Evolutionary conservation across 2,888 invertebrate species (phyloP), one percentile per base, ranked within the genome.

Genomic region (Pseudeuparius sepicola): DNA sequence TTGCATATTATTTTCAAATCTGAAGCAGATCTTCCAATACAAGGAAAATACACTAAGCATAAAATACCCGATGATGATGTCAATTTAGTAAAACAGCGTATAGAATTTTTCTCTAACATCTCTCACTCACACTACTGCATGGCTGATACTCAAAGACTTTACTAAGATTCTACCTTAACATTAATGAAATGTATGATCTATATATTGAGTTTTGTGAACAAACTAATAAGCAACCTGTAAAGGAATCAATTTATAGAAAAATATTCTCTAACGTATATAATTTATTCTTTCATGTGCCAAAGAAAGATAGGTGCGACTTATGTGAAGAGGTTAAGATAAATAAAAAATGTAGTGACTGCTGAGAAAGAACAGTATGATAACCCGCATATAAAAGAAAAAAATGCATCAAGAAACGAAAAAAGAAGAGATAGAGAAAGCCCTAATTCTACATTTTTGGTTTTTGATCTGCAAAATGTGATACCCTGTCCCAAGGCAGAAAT

Each of bases 401-500:
- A 11, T 17, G 29, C 18, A n/a, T 13, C 14, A 9, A 24, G 32
- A 16, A 13, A 28, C 9, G 4, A 27, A 16, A 27, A 27, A 13
- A 13, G 14, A 4, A 18, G 14, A 20, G 17, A 18, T 20, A 18
- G 31, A 31, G 31, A 31, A 10, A 17, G 15, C 9, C n/a, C n/a
- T n/a, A n/a, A n/a, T n/a, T n/a, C n/a, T n/a, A 10, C 29, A n/a
- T 28, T 31, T 38, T 36, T 39, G 23, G 26, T 31, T 24, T 39
- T 39, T 26, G 32, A 29, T 14, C 24, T 37, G 36, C 36, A 39
- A 27, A 51, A 49, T 40, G 47, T 51, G 32, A 34, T 51, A 24
- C 29, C 41, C 11, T 47, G 45, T 34, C 45, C 47, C 17, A 42
- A 41, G 31, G 45, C 50, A 29, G 44, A 44, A 40, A 39, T 48